Percentiles rank a stretch among this genome's conserved stretches.
Conservation (phyloP, 2,888 invertebrate species). For the Tachina fera region DNA sequence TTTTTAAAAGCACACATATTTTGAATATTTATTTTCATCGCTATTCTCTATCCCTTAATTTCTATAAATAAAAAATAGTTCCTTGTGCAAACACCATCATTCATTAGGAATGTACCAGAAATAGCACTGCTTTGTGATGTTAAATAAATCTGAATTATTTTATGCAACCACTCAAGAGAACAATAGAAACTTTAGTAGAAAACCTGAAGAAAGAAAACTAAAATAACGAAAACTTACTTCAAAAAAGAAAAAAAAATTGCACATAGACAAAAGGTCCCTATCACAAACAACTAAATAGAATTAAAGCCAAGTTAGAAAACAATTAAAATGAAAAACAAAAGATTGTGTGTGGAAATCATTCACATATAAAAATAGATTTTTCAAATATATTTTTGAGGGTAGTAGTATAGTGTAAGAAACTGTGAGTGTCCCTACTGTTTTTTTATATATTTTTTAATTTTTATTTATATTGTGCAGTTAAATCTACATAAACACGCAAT, state of each 20-base stretch:
- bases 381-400: too few relatives aligned
- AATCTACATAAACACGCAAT: conserved; percentile 29
- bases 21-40: too few relatives aligned
- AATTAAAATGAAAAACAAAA: background rate
- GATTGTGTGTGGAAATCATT: background rate
- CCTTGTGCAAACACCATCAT: background rate
- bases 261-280: background rate
- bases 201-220: background rate
- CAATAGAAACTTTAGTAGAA: background rate
- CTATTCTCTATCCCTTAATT: too few relatives aligned
- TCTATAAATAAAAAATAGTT: too few relatives aligned
- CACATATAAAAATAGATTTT: too few relatives aligned
- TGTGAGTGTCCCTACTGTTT: background rate
- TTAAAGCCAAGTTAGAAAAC: background rate
- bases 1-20: too few relatives aligned
- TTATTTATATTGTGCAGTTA: conserved; percentile 24
- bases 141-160: background rate
- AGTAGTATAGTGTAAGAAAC: background rate
- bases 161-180: conserved; percentile 2
- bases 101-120: too few relatives aligned
- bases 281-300: background rate
- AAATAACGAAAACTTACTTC: background rate
- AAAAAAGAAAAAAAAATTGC: background rate
- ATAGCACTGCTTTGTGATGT: background rate
- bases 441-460: background rate